These are phyloP conservation scores for Heteromyza rotundicornis DNA, from an alignment of 2,888 invertebrate species.

Conservation along the genomic window DNA sequence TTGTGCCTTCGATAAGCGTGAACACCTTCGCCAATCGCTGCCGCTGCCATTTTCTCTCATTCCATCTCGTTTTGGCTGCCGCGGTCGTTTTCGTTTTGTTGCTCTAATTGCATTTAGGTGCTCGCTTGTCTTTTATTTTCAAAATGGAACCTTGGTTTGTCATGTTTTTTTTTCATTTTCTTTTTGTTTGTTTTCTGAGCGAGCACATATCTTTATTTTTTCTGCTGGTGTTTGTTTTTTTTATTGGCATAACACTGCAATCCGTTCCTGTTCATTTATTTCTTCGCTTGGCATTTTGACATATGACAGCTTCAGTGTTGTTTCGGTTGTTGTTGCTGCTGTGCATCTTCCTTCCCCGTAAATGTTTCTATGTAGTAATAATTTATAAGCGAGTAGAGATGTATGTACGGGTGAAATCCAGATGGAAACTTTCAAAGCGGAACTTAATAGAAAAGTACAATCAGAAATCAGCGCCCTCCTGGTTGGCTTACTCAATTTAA, in stretches of 20 bases:
- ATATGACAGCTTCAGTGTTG: slow-evolving; percentile 23
- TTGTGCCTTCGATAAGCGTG: neutral
- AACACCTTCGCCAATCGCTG: neutral
- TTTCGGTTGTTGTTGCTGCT: slow-evolving; percentile 13
- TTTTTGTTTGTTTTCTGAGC: too few species aligned
- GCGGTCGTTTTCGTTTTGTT: neutral
- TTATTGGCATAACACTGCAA: slow-evolving; percentile 11
- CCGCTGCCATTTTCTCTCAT: neutral
- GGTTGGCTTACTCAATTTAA: too few species aligned
- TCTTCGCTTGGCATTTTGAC: slow-evolving; percentile 21
- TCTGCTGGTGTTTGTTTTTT: slow-evolving; percentile 6
- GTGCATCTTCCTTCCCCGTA: too few species aligned
- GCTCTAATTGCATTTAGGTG: neutral
- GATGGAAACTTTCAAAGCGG: neutral
- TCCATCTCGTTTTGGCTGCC: slow-evolving; percentile 18
- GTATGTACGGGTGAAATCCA: neutral
- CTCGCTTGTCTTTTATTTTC: slow-evolving; percentile 4
- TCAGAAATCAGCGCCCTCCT: too few species aligned
- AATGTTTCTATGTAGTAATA: too few species aligned
- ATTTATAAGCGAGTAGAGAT: too few species aligned
- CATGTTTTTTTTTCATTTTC: slow-evolving; percentile 7
- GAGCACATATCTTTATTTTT: neutral
- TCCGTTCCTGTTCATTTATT: slow-evolving; percentile 25
- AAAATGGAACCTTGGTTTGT: slow-evolving; percentile 12
- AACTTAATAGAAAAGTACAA: too few species aligned